Conservation (phyloP, 1,140 invertebrate species). For the Euura saliciscinereae region DNA sequence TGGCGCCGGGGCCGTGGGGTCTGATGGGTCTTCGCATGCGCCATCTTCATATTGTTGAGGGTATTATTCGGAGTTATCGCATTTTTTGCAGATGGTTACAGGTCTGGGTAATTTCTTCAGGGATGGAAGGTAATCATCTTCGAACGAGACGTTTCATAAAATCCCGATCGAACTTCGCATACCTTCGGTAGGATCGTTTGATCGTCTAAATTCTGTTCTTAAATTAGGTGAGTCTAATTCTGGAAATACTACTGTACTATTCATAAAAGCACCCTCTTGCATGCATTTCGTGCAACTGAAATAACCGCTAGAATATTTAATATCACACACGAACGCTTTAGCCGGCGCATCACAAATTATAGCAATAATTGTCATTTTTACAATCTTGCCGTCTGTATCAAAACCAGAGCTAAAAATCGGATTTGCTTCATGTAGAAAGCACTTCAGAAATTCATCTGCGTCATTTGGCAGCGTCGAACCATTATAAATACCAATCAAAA, state of each 20-base stretch:
- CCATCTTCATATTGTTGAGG: too few relatives aligned
- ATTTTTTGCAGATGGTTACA: too few relatives aligned
- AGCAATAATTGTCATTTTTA: neutral
- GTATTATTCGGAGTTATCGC: too few relatives aligned
- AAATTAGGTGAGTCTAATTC: too few relatives aligned
- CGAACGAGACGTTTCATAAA: too few relatives aligned
- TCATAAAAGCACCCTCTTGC: conserved; percentile 24
- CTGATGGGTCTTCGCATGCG: too few relatives aligned
- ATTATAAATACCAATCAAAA: neutral
- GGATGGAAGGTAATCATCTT: too few relatives aligned
- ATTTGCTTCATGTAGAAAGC: neutral
- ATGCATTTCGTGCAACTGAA: conserved; percentile 42
- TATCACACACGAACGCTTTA: conserved; percentile 37
- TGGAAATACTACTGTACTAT: conserved; percentile 20
- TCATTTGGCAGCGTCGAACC: neutral
- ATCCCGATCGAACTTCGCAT: too few relatives aligned
- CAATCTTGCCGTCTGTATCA: neutral
- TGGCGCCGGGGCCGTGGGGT: too few relatives aligned
- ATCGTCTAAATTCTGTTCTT: too few relatives aligned
- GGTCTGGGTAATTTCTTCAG: too few relatives aligned
- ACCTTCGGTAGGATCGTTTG: too few relatives aligned
- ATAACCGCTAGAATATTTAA: conserved; percentile 45
- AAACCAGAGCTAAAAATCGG: neutral
- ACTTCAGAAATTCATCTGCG: neutral
- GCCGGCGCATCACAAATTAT: conserved; percentile 38